Conservation (phyloP, 1,140 invertebrate genomes). For the Scaptomyza graminum region DNA sequence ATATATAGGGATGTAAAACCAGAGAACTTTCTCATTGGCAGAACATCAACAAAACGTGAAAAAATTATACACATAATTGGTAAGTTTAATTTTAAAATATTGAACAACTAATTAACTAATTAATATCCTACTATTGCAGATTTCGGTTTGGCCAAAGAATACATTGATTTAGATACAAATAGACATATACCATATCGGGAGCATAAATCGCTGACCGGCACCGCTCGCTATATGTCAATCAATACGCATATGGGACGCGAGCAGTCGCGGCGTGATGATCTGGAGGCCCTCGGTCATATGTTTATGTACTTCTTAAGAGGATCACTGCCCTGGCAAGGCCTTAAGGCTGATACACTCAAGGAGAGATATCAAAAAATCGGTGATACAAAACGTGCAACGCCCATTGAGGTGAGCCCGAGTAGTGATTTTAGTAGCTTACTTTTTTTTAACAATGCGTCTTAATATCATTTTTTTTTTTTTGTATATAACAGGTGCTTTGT, state of each 20-base stretch:
- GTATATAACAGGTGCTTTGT: slow-evolving; percentile 90
- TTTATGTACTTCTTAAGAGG: slow-evolving; percentile 99
- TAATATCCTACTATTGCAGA: slow-evolving; percentile 86
- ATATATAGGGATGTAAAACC: slow-evolving; percentile 99
- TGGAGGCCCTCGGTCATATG: slow-evolving; percentile 99
- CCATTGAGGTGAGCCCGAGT: slow-evolving; percentile 90
- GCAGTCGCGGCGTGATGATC: slow-evolving; percentile 99
- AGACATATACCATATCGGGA: slow-evolving; percentile 99
- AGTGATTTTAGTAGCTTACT: neutral
- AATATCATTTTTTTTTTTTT: neutral
- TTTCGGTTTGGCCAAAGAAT: slow-evolving; percentile 99
- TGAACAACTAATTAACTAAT: neutral
- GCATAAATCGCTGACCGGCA: slow-evolving; percentile 99
- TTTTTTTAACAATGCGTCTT: too few species aligned
- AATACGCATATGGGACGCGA: slow-evolving; percentile 99
- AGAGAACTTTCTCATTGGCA: slow-evolving; percentile 99
- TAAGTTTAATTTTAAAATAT: slow-evolving; percentile 78
- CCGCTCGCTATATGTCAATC: slow-evolving; percentile 99
- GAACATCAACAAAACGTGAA: slow-evolving; percentile 98
- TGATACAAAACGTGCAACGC: slow-evolving; percentile 98
- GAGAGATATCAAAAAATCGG: slow-evolving; percentile 99
- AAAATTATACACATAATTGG: slow-evolving; percentile 99
- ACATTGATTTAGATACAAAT: slow-evolving; percentile 99
- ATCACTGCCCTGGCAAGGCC: slow-evolving; percentile 99
- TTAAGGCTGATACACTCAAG: slow-evolving; percentile 99